Base-by-base conservation (phyloP, 2,113 vertebrate species). In the Lota lota region DNA sequence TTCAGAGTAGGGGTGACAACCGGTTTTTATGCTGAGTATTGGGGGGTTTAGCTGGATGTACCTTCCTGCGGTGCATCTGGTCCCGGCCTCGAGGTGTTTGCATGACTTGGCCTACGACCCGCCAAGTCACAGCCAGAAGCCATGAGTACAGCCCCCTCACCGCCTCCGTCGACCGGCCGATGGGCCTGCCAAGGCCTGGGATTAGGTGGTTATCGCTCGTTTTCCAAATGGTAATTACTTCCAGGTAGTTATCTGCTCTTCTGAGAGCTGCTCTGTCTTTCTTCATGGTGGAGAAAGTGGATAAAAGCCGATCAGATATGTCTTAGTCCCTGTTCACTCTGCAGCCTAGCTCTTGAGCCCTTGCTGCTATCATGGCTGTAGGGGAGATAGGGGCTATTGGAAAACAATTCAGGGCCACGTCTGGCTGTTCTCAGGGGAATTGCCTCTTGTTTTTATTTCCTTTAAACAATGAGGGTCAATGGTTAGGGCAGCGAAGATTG, bases 401-500 rank as follows among this genome's bases (percentile, higher is more conserved):
- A 75, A 85, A 89, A 83, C 81, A 89, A 84, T 71, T 63, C 64
- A 19, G 18, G 64, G 72, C 80, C 76, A 79, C 70, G 75, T 78
- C 78, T 61, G 67, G 61, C 51, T 47, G 22, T 79, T 83, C 81
- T 83, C 76, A 72, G 53, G 71, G 66, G 78, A 86, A 83, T 75
- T 68, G 24, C 66, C 63, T 71, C 75, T 68, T 84, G 62, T 80
- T 83, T 84, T 67, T 47, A 36, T 72, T 63, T 73, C 63, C 54
- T 59, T 69, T 57, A 64, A 78, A 75, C 82, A 81, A 82, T 83
- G 75, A 63, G 60, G 78, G 7, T 17, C n/a, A 33, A 11, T 66
- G 67, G 22, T 24, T 63, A 74, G 63, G 63, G 67, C 24, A 62
- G 63, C 18, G 59, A 20, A 50, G 57, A 61, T 69, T 68, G 63